Percentiles rank a stretch among this genome's conserved stretches.
phyloP scores from a whole-genome alignment of 2,113 vertebrate genomes.

The Pterophyllum scalare region DNA sequence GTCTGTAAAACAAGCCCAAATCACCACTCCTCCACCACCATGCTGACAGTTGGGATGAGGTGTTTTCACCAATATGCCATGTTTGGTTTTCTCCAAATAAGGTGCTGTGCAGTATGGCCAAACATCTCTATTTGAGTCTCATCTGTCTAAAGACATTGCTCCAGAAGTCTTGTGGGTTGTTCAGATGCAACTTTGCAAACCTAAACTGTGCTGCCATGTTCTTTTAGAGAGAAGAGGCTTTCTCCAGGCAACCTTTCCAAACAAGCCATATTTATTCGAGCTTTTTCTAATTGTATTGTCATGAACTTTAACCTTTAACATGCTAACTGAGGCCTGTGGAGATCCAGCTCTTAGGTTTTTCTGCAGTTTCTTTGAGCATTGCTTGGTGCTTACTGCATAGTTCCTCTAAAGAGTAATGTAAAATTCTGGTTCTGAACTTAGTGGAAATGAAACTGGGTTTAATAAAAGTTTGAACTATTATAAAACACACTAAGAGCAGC shows the following conservation, averaged over 20 bases:
- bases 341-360: background rate
- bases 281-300: background rate
- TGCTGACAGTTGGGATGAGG: background rate
- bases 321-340: background rate
- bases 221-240: background rate
- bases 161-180: no score
- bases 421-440: background rate
- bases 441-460: no score
- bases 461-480: no score
- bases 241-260: background rate
- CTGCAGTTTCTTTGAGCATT: background rate
- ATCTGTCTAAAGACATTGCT: no score
- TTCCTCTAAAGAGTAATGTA: background rate
- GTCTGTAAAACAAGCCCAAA: background rate
- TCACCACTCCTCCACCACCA: background rate
- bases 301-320: background rate
- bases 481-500: background rate
- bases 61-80: background rate
- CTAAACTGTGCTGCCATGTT: no score
- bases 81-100: background rate
- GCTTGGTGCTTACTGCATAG: background rate
- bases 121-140: no score
- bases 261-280: background rate
- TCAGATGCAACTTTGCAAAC: no score
- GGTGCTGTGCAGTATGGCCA: background rate